Evolutionary conservation across 2,888 invertebrate genomes (phyloP), one percentile per base, ranked within the genome.

Genomic region (Nezara viridula): DNA sequence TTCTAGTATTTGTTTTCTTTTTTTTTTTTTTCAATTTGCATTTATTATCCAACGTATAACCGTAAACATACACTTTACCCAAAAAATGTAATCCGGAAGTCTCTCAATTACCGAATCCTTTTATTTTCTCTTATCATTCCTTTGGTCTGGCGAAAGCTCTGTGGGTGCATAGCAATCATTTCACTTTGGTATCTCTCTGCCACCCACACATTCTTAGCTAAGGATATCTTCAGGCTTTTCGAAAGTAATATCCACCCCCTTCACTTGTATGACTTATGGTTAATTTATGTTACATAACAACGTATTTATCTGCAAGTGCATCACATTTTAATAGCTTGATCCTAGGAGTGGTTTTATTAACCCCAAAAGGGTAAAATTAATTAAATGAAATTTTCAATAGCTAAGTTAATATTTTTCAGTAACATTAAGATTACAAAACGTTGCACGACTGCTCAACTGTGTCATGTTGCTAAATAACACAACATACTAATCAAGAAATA

Each of bases 61-160:
- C 37, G 5, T 73, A 9, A 19, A 37, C 12, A 12, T 14, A 14
- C 12, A 60, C 32, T 60, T 27, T 60, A 5, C 60, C 60, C 14
- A 19, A 73, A 60, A 27, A 37, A 32, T 37, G 19, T 37, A 37
- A 37, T 1, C 32, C 66, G 66, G 66, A 73, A 73, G 37, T 21
- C 19, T 19, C 19, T 73, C 19, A 73, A 37, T 21, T 32, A 21
- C 66, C 66, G 27, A 73, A 73, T 73, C 32, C 66, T 73, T 73
- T 73, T 37, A 73, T 73, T 73, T 73, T 21, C 66, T 37, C 66
- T 73, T 73, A 37, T 37, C 37, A 73, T 73, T 73, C 32, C 32
- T 19, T 19, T 5, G 66, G 37, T 16, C 66, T 37, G 37, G 66
- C 6, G 66, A 73, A 73, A 73, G 66, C 66, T 32, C 19, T 73